phyloP scores from a whole-genome alignment of 2,113 vertebrate genomes.

The Oxyruncus cristatus region DNA sequence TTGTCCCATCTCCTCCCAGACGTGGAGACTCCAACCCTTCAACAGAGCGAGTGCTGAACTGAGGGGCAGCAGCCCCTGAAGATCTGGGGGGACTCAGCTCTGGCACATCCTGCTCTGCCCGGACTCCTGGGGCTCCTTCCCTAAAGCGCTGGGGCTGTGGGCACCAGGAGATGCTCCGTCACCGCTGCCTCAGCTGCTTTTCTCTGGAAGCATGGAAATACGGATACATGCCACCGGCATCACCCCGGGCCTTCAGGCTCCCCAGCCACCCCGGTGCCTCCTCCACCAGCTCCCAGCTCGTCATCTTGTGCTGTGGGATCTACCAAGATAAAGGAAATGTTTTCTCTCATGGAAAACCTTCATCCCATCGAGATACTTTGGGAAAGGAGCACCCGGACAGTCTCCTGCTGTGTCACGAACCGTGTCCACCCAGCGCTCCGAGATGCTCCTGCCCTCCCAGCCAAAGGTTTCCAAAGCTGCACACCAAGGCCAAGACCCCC shows the following conservation, averaged over 20 bases:
- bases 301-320: not conserved
- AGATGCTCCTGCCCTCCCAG: not conserved
- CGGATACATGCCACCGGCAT: accelerated
- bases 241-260: not conserved
- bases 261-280: not conserved
- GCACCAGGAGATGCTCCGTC: accelerated
- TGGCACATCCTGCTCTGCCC: accelerated
- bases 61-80: not conserved
- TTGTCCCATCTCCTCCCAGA: slow-evolving; percentile 19
- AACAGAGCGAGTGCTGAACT: accelerated
- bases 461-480: slow-evolving; percentile 50
- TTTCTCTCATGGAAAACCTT: not conserved
- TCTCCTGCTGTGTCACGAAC: not conserved
- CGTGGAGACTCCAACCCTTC: not conserved
- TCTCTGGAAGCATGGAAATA: not conserved
- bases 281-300: not conserved
- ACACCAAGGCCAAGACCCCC: not conserved
- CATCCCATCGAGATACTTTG: not conserved
- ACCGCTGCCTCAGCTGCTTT: not conserved
- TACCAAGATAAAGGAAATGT: not conserved
- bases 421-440: not conserved
- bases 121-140: not conserved
- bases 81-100: not conserved
- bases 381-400: not conserved
- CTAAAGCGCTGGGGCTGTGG: accelerated